Base-by-base conservation (phyloP, 2,113 vertebrate species). In the Rhinopomastus cyanomelas region DNA sequence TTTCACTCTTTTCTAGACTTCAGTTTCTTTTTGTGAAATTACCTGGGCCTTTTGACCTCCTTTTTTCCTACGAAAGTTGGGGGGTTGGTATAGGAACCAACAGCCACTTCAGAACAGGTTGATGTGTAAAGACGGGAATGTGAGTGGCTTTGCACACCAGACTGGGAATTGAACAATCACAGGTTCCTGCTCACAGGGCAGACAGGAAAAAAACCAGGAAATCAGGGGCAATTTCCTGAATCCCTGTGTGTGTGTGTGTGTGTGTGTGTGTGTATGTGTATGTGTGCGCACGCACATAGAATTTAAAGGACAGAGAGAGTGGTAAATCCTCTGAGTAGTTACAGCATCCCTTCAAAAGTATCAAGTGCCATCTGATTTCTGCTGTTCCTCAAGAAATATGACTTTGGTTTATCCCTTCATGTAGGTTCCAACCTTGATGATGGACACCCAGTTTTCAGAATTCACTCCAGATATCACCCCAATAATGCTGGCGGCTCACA, bases 401-500 rank as follows among this genome's bases (percentile, higher is more conserved):
- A 90, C 86, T 25, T 4, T 84, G 59, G 16, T 79, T 77, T 94
- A 21, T 90, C 82, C 62, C 65, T 94, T 68, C 83, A 2, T 67
- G 7, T 93, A 99, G 99, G 98, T 99, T 53, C 98, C 99, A 56
- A 98, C 98, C 2, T 94, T 99, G 92, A 97, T 98, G 97, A 99
- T 99, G 99, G 99, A 99, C 96, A 98, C 98, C 2, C 99, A 99
- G 97, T 99, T 99, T 72, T 99, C 99, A 4, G 99, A 99, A 95
- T 99, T 99, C 97, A 99, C 99, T 53, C 99, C 99, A 0, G 99
- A 99, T 46, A 99, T 99, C 94, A 99, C 99, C 42, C 99, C 99
- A 34, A 99, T 99, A 94, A 99, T 99, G 99, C 97, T 99, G 96
- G 99, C 99, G 4, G 99, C 99, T 91, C 99, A 99, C 96, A 99